phyloP scores from a whole-genome alignment of 2,113 vertebrate species.

The Cichladusa arquata region DNA sequence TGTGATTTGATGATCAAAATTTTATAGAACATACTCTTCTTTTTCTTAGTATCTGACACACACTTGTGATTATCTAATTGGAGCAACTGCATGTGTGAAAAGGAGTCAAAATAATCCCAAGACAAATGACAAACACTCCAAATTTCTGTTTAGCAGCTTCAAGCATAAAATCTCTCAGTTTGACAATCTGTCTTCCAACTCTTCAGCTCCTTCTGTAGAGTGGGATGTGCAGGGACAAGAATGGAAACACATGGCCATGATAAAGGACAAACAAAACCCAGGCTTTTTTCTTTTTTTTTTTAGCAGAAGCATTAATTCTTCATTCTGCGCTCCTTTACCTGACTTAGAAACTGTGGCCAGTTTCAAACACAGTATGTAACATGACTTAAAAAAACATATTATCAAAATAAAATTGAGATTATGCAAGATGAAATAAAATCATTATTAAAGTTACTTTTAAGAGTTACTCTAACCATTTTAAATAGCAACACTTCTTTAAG shows the following conservation, averaged over 20 bases:
- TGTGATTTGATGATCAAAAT: not conserved
- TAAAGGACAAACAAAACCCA: not conserved
- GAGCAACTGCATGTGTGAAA: not conserved
- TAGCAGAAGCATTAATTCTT: not conserved
- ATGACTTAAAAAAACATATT: not conserved
- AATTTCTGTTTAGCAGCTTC: not conserved
- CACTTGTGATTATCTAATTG: not conserved
- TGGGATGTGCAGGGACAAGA: not conserved
- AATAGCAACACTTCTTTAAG: not conserved
- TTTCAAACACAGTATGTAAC: not conserved
- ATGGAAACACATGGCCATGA: not conserved
- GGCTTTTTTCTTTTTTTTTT: not conserved
- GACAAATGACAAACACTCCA: not conserved
- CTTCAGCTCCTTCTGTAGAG: not conserved
- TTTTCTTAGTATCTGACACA: not conserved
- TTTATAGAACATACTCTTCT: not conserved
- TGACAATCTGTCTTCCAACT: not conserved
- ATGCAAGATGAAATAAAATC: not conserved
- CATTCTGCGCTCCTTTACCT: not conserved
- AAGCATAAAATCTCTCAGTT: not conserved
- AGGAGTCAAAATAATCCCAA: not conserved
- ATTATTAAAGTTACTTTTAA: not conserved
- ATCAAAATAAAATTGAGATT: not conserved
- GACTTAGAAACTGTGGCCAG: not conserved
- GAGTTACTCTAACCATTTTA: not conserved